A percentile compares a stretch with the other conserved stretches of the same genome.
These are phyloP conservation scores for Eptesicus fuscus DNA, from an alignment of 2,113 vertebrate species.

Conservation along the genomic window DNA sequence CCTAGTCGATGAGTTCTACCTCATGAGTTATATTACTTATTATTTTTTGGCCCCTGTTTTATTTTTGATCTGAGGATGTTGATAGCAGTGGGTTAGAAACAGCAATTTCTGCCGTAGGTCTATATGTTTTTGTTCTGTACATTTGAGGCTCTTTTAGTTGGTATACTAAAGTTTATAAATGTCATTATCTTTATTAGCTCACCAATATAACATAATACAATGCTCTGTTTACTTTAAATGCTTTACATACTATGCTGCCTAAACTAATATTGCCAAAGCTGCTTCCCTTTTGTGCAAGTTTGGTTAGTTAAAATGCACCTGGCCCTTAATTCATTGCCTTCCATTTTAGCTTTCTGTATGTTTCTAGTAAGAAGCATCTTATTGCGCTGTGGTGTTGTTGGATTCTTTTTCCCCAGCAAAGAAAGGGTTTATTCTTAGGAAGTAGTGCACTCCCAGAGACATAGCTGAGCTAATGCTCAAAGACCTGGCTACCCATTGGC, in stretches of 20 bases:
- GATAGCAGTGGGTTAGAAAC: neutral
- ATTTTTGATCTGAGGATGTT: neutral
- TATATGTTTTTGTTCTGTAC: neutral
- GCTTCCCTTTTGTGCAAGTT: neutral
- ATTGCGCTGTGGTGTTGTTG: neutral
- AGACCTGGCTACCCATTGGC: neutral
- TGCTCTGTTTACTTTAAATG: slow-evolving; percentile 18
- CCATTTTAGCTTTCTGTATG: neutral
- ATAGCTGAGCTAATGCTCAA: neutral
- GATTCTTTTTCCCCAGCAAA: neutral
- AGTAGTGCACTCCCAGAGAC: neutral
- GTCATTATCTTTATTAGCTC: neutral
- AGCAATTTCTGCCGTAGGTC: neutral
- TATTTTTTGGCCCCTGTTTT: neutral
- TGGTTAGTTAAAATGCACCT: neutral
- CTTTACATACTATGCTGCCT: neutral
- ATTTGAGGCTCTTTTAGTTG: neutral
- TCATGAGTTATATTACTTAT: neutral
- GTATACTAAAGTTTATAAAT: slow-evolving; percentile 35
- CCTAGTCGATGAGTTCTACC: neutral
- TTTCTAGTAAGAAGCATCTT: neutral
- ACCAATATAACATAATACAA: neutral
- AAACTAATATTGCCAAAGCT: neutral
- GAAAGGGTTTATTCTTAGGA: neutral
- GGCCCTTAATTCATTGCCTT: neutral